These are phyloP conservation scores for Polypedilum pembai DNA, from an alignment of 1,140 invertebrate genomes.

Conservation along the genomic window DNA sequence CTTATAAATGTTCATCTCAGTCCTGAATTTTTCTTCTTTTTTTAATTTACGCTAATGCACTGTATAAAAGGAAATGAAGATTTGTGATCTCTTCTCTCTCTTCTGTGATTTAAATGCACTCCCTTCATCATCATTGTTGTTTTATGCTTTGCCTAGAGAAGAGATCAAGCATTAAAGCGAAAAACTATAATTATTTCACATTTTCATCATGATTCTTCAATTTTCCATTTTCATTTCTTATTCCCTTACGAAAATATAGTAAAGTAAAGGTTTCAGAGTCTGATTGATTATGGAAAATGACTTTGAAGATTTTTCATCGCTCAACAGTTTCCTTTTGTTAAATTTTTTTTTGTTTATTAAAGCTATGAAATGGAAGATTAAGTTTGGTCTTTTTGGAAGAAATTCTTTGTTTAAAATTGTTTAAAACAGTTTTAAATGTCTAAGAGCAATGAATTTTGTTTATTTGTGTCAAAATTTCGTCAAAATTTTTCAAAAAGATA, in stretches of 20 bases:
- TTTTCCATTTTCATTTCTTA: background rate
- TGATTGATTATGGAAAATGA: conserved; percentile 5
- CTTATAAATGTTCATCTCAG: background rate
- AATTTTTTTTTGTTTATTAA: background rate
- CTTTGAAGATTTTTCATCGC: background rate
- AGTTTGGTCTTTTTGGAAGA: too few relatives aligned
- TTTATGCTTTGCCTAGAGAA: background rate
- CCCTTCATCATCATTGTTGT: background rate
- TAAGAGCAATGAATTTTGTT: too few relatives aligned
- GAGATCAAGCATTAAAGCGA: conserved; percentile 11
- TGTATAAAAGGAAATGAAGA: background rate
- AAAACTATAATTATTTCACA: conserved; percentile 8
- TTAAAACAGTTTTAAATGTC: too few relatives aligned
- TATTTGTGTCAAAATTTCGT: too few relatives aligned
- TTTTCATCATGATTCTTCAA: background rate
- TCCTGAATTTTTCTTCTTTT: background rate
- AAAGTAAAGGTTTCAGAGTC: background rate
- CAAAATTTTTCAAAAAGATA: too few relatives aligned
- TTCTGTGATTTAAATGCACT: background rate
- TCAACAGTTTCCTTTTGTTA: background rate
- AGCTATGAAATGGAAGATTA: too few relatives aligned
- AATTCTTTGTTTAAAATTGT: too few relatives aligned
- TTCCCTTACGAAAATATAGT: background rate
- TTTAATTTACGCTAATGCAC: conserved; percentile 18
- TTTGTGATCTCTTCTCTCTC: background rate